Evolutionary conservation across 2,113 vertebrate genomes (phyloP), one percentile per base, ranked within the genome.

Genomic region (Trichomycterus rosablanca): DNA sequence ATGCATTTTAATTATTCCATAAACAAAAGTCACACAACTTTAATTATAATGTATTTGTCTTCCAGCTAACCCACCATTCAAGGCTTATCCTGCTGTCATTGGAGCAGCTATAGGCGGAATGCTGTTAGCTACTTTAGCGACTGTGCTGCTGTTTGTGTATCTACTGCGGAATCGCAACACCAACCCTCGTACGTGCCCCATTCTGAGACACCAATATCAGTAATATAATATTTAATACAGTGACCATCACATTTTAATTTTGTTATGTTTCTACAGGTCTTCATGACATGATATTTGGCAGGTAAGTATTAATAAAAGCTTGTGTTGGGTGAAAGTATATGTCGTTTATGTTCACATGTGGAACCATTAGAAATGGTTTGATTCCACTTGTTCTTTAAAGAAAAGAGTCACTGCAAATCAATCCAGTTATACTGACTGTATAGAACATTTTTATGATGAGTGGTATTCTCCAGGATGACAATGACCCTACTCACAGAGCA

Each of bases 61-160:
- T 88, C 67, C 77, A 91, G 91, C 75, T 48, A 88, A 89, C 14
- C 86, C 91, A 4, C 76, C 79, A 15, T 80, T 81, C 72, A 90
- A 80, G 1, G 43, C 85, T 26, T 89, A 86, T 46, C 87, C 90
- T 0, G 89, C 89, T 5, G 86, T 92, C 68, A 81, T 95, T 2
- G 89, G 89, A n/a, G 88, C 90, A 18, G 89, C 84, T 1, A 79
- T 88, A 1, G 82, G 87, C 2, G 91, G 90, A 37, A 89, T 90
- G 88, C 74, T 90, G 39, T 66, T 90, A 49, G 89, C 91, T 0
- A 78, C 76, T 0, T 68, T 88, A 5, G 59, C 64, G 22, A 90
- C 86, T 1, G 52, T 78, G 7, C 74, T 91, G 70, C 79, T 87
- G 43, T 88, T 92, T 52, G 69, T 90, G 24, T 90, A 75, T 46